phyloP scores from a whole-genome alignment of 2,888 invertebrate genomes.

The Andrena bicolor region DNA sequence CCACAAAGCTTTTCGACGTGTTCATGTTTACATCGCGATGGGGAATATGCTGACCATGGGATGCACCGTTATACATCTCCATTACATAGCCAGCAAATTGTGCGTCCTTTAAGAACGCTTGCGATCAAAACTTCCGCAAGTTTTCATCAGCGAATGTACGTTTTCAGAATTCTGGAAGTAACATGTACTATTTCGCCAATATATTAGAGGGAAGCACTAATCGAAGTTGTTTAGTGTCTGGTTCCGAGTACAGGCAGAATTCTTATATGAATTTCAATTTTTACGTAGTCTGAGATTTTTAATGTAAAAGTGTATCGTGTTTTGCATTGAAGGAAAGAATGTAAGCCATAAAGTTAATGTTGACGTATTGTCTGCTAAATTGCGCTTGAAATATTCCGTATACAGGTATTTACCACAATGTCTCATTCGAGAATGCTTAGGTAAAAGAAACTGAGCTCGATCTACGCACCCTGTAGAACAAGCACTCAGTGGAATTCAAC shows the following conservation, averaged over 20 bases:
- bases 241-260: background rate
- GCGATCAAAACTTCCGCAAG: background rate
- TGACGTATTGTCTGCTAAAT: constrained; percentile 12
- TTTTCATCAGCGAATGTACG: constrained; percentile 4
- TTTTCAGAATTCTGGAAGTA: background rate
- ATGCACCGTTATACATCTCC: constrained; percentile 89
- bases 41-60: constrained; percentile 91
- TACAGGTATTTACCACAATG: background rate
- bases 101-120: constrained; percentile 76
- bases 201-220: background rate
- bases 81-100: constrained; percentile 88
- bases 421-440: background rate
- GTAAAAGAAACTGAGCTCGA: constrained; percentile 39
- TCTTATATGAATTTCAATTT: background rate
- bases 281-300: constrained; percentile 5
- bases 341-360: constrained; percentile 7
- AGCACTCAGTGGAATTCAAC: constrained; percentile 41
- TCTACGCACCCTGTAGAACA: constrained; percentile 43
- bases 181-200: constrained; percentile 1
- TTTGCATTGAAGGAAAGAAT: background rate
- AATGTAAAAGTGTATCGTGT: constrained; percentile 3
- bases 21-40: constrained; percentile 92
- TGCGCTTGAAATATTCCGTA: constrained; percentile 8
- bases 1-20: constrained; percentile 90
- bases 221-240: constrained; percentile 5